Conservation (phyloP, 1,140 invertebrate species). For the Dendroctonus ponderosae region DNA sequence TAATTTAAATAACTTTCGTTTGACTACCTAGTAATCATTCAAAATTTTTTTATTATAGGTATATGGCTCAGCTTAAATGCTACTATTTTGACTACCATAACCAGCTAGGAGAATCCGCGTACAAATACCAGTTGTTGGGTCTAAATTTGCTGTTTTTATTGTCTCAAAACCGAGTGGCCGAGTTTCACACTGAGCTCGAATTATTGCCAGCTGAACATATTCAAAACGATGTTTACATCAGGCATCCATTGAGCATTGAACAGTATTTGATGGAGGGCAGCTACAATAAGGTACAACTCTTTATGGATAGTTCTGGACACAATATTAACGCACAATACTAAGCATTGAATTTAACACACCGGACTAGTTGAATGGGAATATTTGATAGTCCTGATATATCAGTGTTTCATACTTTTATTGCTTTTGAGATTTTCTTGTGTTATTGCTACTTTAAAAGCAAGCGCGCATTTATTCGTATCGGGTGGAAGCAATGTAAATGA, state of each 20-base stretch:
- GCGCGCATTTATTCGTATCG: too few relatives aligned
- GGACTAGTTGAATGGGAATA: too few relatives aligned
- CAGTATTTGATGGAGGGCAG: conserved; percentile 99
- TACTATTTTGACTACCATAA: conserved; percentile 96
- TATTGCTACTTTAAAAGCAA: too few relatives aligned
- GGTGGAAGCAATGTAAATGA: too few relatives aligned
- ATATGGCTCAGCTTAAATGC: conserved; percentile 92
- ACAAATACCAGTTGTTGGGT: conserved; percentile 93
- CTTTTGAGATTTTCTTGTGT: too few relatives aligned
- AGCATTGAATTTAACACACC: too few relatives aligned
- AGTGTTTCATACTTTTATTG: too few relatives aligned
- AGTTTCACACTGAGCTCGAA: conserved; percentile 98
- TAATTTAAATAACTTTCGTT: not conserved
- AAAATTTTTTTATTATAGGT: conserved; percentile 24
- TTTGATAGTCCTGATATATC: too few relatives aligned
- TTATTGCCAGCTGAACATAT: conserved; percentile 90
- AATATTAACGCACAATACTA: too few relatives aligned
- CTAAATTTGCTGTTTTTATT: conserved; percentile 94
- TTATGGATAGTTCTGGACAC: too few relatives aligned
- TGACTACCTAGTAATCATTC: not conserved
- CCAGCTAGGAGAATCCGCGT: conserved; percentile 86
- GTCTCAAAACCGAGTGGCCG: conserved; percentile 94
- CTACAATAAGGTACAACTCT: conserved; percentile 93
- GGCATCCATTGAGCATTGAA: conserved; percentile 92
- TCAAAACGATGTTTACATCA: conserved; percentile 91